Percentiles rank a stretch among this genome's conserved stretches.
Conservation (phyloP, 2,888 invertebrate genomes). For the Trachelus iudaicus region DNA sequence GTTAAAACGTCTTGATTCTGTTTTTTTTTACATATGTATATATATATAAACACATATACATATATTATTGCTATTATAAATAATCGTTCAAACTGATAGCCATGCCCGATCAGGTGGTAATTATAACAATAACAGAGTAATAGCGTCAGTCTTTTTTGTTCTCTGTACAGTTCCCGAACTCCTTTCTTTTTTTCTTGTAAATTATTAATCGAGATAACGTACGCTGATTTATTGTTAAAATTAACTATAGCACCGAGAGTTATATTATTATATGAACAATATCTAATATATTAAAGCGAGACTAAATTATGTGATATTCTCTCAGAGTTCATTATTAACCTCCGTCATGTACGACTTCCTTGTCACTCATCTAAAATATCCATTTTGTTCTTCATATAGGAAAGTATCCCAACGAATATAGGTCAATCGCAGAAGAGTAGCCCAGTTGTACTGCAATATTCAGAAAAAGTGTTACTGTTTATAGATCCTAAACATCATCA, state of each 20-base stretch:
- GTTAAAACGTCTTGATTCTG: conserved; percentile 24
- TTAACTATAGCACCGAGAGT: conserved; percentile 43
- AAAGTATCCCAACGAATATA: no score
- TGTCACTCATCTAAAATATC: background rate
- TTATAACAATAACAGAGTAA: background rate
- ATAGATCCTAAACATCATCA: no score
- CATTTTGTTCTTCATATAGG: background rate
- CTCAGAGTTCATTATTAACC: background rate
- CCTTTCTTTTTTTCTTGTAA: conserved; percentile 33
- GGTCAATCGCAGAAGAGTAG: no score
- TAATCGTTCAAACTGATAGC: background rate
- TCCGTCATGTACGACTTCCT: background rate
- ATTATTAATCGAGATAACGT: conserved; percentile 34
- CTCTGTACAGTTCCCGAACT: background rate
- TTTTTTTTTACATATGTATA: background rate
- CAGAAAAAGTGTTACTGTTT: no score
- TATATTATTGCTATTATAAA: background rate
- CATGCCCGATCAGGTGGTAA: background rate
- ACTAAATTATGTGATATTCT: conserved; percentile 45
- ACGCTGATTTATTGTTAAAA: conserved; percentile 38
- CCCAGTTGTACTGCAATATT: no score
- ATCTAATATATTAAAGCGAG: conserved; percentile 54
- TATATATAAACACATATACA: background rate
- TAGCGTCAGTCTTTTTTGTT: background rate
- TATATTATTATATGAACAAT: conserved; percentile 51